These are phyloP conservation scores for Galemys pyrenaicus DNA, from an alignment of 2,113 vertebrate genomes.

Conservation along the genomic window DNA sequence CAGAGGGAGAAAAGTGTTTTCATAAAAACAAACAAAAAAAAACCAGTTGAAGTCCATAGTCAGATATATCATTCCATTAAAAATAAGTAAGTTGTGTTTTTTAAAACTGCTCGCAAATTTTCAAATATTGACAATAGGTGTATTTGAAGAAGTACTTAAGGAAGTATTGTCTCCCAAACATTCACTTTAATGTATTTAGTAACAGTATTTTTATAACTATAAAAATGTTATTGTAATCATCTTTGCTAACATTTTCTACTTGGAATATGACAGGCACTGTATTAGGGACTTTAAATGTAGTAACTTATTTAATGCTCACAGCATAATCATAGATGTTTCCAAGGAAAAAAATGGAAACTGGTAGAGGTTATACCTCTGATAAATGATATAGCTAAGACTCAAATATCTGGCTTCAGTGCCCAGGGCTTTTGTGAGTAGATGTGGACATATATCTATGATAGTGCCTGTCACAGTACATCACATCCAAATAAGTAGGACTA, in stretches of 20 bases:
- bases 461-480: not conserved
- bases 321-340: not conserved
- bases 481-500: not conserved
- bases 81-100: not conserved
- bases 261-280: not conserved
- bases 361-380: not conserved
- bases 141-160: no score
- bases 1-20: not conserved
- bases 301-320: not conserved
- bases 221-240: not conserved
- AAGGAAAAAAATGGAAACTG: not conserved
- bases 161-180: not conserved
- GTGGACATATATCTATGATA: not conserved
- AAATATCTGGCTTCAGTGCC: not conserved
- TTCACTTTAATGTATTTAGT: not conserved
- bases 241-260: not conserved
- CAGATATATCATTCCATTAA: not conserved
- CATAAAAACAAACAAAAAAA: not conserved
- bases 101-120: not conserved
- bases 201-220: not conserved
- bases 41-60: not conserved
- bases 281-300: not conserved
- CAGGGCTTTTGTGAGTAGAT: not conserved
- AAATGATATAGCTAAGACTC: not conserved
- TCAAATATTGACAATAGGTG: not conserved